Conservation (phyloP, 2,113 vertebrate genomes). For the Chloropsis cyanopogon region DNA sequence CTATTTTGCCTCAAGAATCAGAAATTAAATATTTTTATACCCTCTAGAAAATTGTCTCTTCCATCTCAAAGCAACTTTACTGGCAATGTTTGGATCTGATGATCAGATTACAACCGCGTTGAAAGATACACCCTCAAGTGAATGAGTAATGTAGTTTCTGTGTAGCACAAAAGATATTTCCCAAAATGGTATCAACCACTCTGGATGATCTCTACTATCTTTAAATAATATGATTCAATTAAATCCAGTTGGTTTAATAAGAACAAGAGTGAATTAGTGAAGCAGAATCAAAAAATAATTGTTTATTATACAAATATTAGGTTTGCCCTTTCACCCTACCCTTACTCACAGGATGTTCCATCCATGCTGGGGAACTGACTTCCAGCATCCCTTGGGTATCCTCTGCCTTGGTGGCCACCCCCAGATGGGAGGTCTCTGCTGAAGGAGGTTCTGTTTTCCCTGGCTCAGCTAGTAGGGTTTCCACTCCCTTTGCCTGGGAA, state of each 20-base stretch:
- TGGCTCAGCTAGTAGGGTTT: not conserved
- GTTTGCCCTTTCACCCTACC: not conserved
- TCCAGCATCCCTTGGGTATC: not conserved
- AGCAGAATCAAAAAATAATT: not conserved
- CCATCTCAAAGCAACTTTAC: constrained; percentile 26
- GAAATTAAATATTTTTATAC: constrained; percentile 16
- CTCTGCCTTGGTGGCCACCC: not conserved
- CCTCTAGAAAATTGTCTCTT: constrained; percentile 22
- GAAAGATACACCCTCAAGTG: not conserved
- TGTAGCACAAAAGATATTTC: not conserved
- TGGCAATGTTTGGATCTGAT: constrained; percentile 30
- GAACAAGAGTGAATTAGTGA: not conserved
- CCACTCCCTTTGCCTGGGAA: not conserved
- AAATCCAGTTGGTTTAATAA: not conserved
- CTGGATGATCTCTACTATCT: not conserved
- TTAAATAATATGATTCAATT: not conserved
- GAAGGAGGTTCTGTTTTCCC: not conserved
- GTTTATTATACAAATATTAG: not conserved
- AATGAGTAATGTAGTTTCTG: not conserved
- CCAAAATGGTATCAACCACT: not conserved
- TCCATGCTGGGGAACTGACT: not conserved
- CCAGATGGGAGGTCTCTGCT: not conserved
- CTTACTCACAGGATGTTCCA: not conserved
- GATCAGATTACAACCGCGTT: not conserved
- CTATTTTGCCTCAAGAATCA: constrained; percentile 22